Percentiles rank a stretch among this genome's conserved stretches.
phyloP scores from a whole-genome alignment of 2,113 vertebrate genomes.

The Naja naja region DNA sequence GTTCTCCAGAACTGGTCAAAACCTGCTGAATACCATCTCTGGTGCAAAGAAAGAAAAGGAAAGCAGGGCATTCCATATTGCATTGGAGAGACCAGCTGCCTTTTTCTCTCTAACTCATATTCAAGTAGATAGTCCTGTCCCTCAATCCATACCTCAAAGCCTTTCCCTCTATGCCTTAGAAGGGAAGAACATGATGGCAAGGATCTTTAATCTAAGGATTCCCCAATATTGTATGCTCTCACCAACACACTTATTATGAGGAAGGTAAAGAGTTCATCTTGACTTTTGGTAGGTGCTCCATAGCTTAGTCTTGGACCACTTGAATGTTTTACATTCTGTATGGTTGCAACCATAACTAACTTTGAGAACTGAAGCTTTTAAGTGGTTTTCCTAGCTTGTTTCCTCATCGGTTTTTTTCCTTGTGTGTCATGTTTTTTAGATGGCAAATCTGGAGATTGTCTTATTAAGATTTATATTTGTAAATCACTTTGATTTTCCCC shows the following conservation, averaged over 20 bases:
- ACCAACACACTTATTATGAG: neutral
- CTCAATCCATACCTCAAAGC: neutral
- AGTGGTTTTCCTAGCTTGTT: neutral
- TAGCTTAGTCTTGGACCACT: neutral
- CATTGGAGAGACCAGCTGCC: neutral
- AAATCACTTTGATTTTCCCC: neutral
- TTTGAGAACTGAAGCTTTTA: neutral
- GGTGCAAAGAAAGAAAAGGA: neutral
- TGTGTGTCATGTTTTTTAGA: neutral
- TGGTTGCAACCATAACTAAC: neutral
- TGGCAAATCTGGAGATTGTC: neutral
- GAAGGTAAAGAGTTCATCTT: neutral
- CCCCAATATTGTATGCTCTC: neutral
- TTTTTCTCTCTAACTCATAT: neutral
- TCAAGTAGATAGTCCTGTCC: neutral
- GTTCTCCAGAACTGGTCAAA: no score
- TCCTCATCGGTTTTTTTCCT: neutral
- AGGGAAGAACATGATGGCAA: neutral
- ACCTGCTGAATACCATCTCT: no score
- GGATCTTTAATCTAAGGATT: neutral
- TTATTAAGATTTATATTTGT: neutral
- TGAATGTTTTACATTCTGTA: neutral
- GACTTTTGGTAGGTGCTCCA: neutral
- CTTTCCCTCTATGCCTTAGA: neutral
- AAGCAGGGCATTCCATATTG: neutral